A percentile compares a stretch with the other conserved stretches of the same genome.
Evolutionary conservation across 37 sponge, comb jelly and placozoan species (phyloP).

Genomic region (Beroe ovata): DNA sequence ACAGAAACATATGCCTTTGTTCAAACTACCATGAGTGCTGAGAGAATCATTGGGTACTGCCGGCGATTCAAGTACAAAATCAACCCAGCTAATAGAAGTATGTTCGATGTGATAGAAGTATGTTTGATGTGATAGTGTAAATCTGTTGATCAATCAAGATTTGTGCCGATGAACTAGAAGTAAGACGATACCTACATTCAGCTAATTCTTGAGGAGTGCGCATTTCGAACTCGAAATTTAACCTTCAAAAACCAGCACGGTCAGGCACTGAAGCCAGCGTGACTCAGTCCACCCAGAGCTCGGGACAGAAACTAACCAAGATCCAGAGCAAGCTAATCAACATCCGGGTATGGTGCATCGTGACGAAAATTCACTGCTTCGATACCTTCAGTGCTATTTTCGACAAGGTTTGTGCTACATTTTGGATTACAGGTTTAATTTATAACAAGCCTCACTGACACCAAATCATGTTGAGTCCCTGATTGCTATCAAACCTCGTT

Average conservation of each 20-base stretch:
- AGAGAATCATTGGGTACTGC: background rate
- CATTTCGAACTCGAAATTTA: no score
- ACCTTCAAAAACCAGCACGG: background rate
- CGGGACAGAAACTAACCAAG: background rate
- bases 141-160: no score
- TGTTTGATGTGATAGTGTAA: no score
- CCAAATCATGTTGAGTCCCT: no score
- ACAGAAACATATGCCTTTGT: slow-evolving; percentile 41
- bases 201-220: no score
- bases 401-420: background rate
- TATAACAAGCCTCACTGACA: no score
- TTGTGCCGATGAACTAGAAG: no score
- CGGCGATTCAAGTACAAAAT: slow-evolving; percentile 34
- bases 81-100: background rate
- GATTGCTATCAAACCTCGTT: no score
- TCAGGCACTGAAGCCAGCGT: slow-evolving; percentile 48
- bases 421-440: no score
- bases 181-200: no score
- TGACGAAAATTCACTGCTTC: slow-evolving; percentile 37
- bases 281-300: background rate
- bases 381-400: slow-evolving; percentile 38
- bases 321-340: background rate
- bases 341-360: slow-evolving; percentile 37
- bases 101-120: no score
- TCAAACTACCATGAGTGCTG: background rate